Conservation (phyloP, 1,140 invertebrate species). For the Drosophila saltans region DNA sequence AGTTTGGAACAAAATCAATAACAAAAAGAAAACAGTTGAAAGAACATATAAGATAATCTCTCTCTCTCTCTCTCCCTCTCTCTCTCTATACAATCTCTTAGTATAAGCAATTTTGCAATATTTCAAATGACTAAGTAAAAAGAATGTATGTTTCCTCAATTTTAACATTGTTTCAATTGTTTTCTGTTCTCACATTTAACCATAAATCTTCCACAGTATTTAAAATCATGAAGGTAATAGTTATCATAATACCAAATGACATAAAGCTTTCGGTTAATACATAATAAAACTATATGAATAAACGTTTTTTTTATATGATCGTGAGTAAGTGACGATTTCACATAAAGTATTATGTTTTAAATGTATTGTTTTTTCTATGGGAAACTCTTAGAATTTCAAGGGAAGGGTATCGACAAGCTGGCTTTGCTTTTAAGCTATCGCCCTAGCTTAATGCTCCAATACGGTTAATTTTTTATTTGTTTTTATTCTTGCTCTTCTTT, state of each 20-base stretch:
- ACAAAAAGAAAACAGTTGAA: no score
- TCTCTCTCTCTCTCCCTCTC: no score
- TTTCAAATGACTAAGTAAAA: no score
- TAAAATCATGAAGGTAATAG: background rate
- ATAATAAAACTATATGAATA: background rate
- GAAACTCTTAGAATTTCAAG: background rate
- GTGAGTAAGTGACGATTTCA: no score
- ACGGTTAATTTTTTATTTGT: background rate
- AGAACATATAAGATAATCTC: no score
- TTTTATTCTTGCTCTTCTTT: background rate
- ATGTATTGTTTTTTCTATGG: no score
- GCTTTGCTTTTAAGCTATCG: background rate
- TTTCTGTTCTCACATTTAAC: slow-evolving; percentile 9
- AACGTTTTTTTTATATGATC: background rate
- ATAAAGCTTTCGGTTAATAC: background rate
- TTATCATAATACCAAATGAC: background rate
- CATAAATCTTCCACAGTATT: background rate
- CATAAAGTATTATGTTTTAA: no score
- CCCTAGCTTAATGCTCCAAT: background rate
- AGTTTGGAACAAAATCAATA: no score
- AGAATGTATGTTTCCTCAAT: no score
- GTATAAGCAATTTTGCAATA: no score
- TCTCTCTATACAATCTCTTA: no score
- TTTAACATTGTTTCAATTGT: slow-evolving; percentile 5
- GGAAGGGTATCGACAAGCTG: background rate